These are phyloP conservation scores for Syndactyla subalaris DNA, from an alignment of 2,797 vertebrate genomes.

Conservation along the genomic window DNA sequence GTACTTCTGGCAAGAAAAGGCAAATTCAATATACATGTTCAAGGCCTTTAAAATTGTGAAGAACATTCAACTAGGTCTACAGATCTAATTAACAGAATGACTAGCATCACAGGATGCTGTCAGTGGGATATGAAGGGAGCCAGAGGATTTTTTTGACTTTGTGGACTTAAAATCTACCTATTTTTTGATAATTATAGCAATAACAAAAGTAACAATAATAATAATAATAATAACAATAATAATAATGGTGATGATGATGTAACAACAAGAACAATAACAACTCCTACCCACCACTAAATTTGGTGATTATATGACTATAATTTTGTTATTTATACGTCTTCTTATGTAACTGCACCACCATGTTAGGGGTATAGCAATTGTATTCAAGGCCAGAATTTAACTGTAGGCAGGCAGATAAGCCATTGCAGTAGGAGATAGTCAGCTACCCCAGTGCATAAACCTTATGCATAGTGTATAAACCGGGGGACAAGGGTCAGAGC, in stretches of 20 bases:
- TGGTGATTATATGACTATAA: background rate
- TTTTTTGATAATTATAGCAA: background rate
- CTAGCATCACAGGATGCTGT: background rate
- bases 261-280: too few relatives aligned
- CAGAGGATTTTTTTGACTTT: background rate
- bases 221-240: too few relatives aligned
- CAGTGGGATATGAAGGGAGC: background rate
- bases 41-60: background rate
- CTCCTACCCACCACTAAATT: background rate
- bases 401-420: background rate
- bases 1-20: background rate
- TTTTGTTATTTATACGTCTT: background rate
- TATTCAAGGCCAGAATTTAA: background rate
- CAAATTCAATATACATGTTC: background rate
- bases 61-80: background rate
- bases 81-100: background rate
- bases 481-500: background rate
- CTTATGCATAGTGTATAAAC: background rate
- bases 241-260: too few relatives aligned
- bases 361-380: background rate
- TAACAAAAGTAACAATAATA: too few relatives aligned
- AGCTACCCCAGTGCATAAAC: background rate
- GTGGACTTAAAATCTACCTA: background rate
- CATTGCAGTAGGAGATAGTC: background rate
- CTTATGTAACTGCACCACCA: background rate